Conservation (phyloP, 2,797 vertebrate species). For the Selene dorsalis region DNA sequence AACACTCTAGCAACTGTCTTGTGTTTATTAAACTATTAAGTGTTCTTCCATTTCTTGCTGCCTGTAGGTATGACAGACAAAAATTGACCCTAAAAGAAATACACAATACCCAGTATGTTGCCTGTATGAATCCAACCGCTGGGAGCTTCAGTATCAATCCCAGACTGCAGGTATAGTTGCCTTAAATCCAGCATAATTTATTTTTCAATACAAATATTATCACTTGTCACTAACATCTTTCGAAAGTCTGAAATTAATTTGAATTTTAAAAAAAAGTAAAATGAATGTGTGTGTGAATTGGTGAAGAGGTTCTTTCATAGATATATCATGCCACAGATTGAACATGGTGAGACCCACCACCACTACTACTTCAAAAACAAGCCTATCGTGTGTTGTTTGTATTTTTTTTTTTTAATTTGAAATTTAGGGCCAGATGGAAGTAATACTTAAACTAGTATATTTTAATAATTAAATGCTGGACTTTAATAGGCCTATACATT, state of each 20-base stretch:
- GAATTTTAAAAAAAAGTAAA: not conserved
- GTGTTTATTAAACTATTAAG: not conserved
- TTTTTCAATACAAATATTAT: constrained; percentile 9
- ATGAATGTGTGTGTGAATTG: not conserved
- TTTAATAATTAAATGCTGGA: not conserved
- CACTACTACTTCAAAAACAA: not conserved
- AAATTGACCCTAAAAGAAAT: constrained; percentile 86
- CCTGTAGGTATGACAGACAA: constrained; percentile 85
- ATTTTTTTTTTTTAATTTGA: not conserved
- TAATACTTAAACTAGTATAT: not conserved
- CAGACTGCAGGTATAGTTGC: constrained; percentile 79
- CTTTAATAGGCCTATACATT: not conserved
- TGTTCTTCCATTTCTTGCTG: not conserved
- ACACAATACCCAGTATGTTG: constrained; percentile 84
- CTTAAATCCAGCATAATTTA: not conserved
- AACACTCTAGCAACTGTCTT: not conserved
- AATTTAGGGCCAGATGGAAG: not conserved
- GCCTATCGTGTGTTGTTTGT: too few relatives aligned
- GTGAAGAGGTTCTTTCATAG: not conserved
- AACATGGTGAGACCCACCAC: not conserved
- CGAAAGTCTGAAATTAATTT: not conserved
- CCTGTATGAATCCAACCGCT: constrained; percentile 86
- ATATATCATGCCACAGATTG: constrained; percentile 23
- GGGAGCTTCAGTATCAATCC: constrained; percentile 87
- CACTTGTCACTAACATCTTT: not conserved